phyloP scores from a whole-genome alignment of 2,113 vertebrate genomes.

The Tragelaphus buxtoni region DNA sequence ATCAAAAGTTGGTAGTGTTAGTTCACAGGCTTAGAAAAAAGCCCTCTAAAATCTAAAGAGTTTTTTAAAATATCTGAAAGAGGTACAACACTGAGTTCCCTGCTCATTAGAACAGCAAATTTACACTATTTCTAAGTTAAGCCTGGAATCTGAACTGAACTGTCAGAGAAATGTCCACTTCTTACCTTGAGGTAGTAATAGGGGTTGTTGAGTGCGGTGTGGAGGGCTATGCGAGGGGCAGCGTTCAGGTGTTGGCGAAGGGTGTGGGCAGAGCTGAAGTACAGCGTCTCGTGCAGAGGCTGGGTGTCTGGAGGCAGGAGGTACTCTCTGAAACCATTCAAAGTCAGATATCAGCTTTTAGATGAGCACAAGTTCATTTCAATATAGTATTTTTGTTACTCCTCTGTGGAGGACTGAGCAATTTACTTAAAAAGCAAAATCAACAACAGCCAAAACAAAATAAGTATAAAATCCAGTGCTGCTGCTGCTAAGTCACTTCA shows the following conservation, averaged over 20 bases:
- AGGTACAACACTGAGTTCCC: neutral
- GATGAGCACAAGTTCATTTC: neutral
- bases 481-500: no score
- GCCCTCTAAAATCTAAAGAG: neutral
- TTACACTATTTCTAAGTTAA: neutral
- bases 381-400: neutral
- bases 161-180: neutral
- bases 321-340: conserved; percentile 83
- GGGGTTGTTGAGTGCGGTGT: conserved; percentile 91
- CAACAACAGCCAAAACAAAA: neutral
- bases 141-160: neutral
- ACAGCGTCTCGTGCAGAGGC: conserved; percentile 89
- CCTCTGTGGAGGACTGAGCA: neutral
- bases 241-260: conserved; percentile 91
- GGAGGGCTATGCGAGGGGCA: conserved; percentile 91
- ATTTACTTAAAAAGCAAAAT: conserved; percentile 31
- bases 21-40: neutral
- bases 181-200: conserved; percentile 92
- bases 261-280: conserved; percentile 87
- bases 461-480: neutral
- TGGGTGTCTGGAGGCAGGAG: conserved; percentile 87
- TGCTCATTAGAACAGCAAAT: neutral
- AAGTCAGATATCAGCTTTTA: neutral
- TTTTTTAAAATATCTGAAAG: neutral
- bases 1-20: neutral